Evolutionary conservation across 1,140 invertebrate species (phyloP), one percentile per base, ranked within the genome.

Genomic region (Epicauta chinensis): DNA sequence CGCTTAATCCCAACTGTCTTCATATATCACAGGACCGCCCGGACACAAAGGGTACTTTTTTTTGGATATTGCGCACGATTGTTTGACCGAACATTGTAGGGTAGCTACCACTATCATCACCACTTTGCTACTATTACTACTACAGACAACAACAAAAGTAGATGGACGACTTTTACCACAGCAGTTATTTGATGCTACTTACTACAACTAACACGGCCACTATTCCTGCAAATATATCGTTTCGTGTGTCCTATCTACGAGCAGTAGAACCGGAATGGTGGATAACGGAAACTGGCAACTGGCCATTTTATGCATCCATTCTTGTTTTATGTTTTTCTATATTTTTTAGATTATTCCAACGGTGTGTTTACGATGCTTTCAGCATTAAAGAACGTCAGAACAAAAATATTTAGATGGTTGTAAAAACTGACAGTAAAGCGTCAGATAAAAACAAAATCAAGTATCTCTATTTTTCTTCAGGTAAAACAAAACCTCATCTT

Each of bases 1-100:
- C 62, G 61, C 54, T 64, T 64, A 62, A 64, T 64, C 59, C 60
- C 53, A 43, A 55, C 62, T 60, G 58, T 62, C 62, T 54, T 45
- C 62, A 64, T 64, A 62, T 62, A 62, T 64, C 60, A 64, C 56
- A 39, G 17, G 36, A 49, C 46, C 35, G 15, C 35, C 45, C 45
- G 34, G 14, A 16, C 45, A 48, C 4, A 4, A 4, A 30, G 29
- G 4, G 4, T 34, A n/a, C 12, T 12, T 34, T 34, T 34, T 4
- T 10, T 11, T 7, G 10, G n/a, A n/a, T 34, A 34, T 34, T 34
- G 1, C 32, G 12, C 12, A 9, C 32, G 5, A 34, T 10, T n/a
- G 32, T n/a, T 34, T n/a, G 10, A 7, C 12, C 10, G 32, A 11
- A 4, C 10, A 35, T 39, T 49, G 30, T 36, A 29, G 46, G 46